Percentiles rank a stretch among this genome's conserved stretches.
Evolutionary conservation across 2,888 invertebrate genomes (phyloP).

Genomic region (Drosophila sordidapex): DNA sequence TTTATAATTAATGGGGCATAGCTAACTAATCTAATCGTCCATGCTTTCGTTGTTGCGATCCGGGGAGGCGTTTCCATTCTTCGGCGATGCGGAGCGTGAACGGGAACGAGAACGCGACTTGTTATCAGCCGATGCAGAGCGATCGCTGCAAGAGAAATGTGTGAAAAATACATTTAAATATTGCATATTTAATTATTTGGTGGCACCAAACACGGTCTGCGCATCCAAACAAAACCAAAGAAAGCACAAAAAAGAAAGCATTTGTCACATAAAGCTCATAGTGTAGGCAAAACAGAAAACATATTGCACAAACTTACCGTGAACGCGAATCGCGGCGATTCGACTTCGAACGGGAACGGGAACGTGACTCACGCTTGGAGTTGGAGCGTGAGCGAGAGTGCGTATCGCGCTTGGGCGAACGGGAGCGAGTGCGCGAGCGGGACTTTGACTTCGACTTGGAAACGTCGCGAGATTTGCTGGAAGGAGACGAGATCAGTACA

Average conservation of each 20-base stretch:
- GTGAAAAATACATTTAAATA: conserved; percentile 38
- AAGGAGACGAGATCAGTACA: conserved; percentile 54
- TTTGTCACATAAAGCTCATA: conserved; percentile 40
- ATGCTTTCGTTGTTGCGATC: conserved; percentile 85
- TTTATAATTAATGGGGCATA: conserved; percentile 69
- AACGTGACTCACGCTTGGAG: conserved; percentile 84
- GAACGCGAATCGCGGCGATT: conserved; percentile 86
- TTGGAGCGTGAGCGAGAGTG: conserved; percentile 84
- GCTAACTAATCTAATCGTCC: conserved; percentile 84
- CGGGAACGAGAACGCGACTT: conserved; percentile 86
- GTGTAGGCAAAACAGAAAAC: neutral
- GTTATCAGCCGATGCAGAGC: conserved; percentile 89
- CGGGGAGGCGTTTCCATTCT: conserved; percentile 86
- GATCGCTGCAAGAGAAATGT: conserved; percentile 86
- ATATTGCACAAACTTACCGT: conserved; percentile 79
- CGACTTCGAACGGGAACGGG: conserved; percentile 85
- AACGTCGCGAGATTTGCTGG: conserved; percentile 87
- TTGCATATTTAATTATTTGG: conserved; percentile 27
- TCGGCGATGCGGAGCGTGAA: conserved; percentile 86
- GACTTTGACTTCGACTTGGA: conserved; percentile 89
- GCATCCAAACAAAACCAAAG: conserved; percentile 75
- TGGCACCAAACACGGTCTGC: conserved; percentile 56
- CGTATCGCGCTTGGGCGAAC: conserved; percentile 85
- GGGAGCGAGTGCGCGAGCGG: conserved; percentile 87
- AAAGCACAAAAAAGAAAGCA: conserved; percentile 75